phyloP scores from a whole-genome alignment of 2,888 invertebrate genomes.

The Cheiracanthium punctorium region DNA sequence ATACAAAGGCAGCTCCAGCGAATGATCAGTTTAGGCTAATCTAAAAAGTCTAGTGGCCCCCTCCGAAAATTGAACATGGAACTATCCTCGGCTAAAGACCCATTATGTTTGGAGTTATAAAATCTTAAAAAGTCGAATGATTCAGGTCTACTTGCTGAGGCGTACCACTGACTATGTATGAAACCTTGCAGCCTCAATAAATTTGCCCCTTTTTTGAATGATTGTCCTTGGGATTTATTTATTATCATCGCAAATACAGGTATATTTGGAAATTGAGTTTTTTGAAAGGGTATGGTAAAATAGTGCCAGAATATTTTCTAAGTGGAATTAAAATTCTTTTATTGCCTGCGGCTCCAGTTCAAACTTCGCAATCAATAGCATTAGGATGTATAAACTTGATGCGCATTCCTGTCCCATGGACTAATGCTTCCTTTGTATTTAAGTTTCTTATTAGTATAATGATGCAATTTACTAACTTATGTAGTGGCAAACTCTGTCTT shows the following conservation, averaged over 20 bases:
- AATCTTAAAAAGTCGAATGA: neutral
- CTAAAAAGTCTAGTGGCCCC: no score
- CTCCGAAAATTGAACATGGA: no score
- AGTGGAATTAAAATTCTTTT: neutral
- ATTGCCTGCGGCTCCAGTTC: neutral
- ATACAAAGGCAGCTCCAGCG: no score
- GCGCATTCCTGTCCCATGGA: no score
- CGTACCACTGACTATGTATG: neutral
- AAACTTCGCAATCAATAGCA: no score
- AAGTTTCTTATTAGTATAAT: no score
- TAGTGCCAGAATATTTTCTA: neutral
- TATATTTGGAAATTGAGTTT: constrained; percentile 2
- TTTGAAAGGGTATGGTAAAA: neutral
- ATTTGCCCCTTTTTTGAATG: neutral
- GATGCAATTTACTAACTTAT: no score
- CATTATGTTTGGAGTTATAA: neutral
- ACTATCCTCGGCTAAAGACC: neutral
- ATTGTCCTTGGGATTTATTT: neutral
- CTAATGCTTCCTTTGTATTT: no score
- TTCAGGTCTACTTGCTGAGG: neutral
- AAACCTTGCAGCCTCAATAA: neutral
- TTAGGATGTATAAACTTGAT: no score
- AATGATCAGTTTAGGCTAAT: no score
- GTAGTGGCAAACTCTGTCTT: no score
- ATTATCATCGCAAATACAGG: neutral